These are phyloP conservation scores for Keiferia lycopersicella DNA, from an alignment of 2,888 invertebrate species.

Conservation along the genomic window DNA sequence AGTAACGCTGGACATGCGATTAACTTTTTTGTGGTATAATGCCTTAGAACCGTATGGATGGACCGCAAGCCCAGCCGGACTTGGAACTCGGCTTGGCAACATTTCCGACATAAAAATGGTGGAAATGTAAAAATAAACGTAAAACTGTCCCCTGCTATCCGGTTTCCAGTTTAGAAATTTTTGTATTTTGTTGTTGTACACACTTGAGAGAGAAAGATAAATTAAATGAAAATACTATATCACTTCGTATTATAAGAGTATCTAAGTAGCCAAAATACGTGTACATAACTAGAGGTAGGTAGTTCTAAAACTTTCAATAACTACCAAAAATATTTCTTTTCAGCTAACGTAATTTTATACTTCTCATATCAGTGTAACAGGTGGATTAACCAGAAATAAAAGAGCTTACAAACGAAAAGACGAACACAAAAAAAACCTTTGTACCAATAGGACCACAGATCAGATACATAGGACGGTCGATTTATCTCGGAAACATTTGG, in stretches of 20 bases:
- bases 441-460: no score
- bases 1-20: no score
- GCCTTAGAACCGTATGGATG: no score
- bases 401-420: not conserved
- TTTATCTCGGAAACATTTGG: slow-evolving; percentile 46
- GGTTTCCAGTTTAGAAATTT: not conserved
- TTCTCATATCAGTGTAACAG: not conserved
- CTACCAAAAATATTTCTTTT: no score
- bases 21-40: no score
- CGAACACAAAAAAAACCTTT: slow-evolving; percentile 7
- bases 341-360: not conserved
- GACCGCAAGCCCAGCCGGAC: slow-evolving; percentile 17
- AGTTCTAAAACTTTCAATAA: no score
- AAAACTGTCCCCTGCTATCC: slow-evolving; percentile 14
- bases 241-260: no score
- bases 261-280: no score
- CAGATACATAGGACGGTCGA: slow-evolving; percentile 22
- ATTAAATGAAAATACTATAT: no score
- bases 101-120: slow-evolving; percentile 33
- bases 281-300: no score
- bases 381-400: not conserved
- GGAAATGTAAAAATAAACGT: slow-evolving; percentile 21
- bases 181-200: no score
- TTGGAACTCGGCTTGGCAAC: slow-evolving; percentile 32
- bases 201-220: no score